Conservation (phyloP, 2,113 vertebrate genomes). For the Albula glossodonta region DNA sequence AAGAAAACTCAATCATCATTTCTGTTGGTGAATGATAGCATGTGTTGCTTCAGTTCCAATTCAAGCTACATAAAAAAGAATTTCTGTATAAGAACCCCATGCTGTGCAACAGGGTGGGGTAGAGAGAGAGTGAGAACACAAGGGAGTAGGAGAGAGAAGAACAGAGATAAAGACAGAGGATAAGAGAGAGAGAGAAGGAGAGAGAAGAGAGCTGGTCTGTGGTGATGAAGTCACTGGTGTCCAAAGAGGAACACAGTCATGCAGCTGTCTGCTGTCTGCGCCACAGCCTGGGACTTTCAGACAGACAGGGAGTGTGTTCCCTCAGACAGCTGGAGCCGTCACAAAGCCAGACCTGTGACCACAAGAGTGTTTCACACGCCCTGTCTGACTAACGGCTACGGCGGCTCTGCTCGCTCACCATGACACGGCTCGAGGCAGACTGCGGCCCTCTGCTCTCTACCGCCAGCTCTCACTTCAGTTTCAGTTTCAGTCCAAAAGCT, state of each 20-base stretch:
- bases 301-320: constrained; percentile 59
- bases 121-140: constrained; percentile 39
- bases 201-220: constrained; percentile 40
- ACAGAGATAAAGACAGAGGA: neutral
- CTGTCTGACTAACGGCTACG: neutral
- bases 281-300: constrained; percentile 57
- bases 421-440: neutral
- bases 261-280: constrained; percentile 71
- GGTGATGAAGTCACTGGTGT: constrained; percentile 71
- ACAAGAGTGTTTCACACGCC: neutral
- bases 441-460: too few species aligned
- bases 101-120: neutral
- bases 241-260: constrained; percentile 57
- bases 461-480: too few species aligned
- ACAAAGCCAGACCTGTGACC: constrained; percentile 45
- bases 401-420: neutral
- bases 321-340: constrained; percentile 59
- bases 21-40: too few species aligned
- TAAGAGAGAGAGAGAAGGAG: constrained; percentile 23
- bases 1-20: too few species aligned
- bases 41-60: too few species aligned
- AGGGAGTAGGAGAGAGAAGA: constrained; percentile 27
- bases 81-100: too few species aligned
- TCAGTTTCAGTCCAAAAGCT: too few species aligned
- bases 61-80: too few species aligned